Conservation (phyloP, 2,888 invertebrate species). For the Plusia festucae region DNA sequence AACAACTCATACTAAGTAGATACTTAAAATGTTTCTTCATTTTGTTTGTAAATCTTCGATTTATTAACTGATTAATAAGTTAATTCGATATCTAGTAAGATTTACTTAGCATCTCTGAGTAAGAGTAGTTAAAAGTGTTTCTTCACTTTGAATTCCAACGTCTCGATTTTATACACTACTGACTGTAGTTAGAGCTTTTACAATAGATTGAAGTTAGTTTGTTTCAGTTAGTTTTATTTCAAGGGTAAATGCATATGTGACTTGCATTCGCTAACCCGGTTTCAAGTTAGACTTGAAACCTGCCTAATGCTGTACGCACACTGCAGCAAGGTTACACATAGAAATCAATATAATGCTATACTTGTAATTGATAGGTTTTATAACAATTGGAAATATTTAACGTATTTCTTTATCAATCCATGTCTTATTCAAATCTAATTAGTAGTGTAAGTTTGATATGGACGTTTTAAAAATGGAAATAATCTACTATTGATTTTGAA, state of each 20-base stretch:
- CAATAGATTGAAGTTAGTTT: not conserved
- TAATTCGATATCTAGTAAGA: not conserved
- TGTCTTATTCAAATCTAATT: no score
- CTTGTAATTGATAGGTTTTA: no score
- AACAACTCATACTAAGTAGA: not conserved
- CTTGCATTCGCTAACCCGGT: not conserved
- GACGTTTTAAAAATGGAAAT: no score
- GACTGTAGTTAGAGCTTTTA: not conserved
- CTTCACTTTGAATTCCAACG: no score
- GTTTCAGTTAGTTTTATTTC: not conserved
- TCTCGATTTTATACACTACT: no score
- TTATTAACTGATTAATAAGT: not conserved
- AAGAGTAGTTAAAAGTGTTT: no score
- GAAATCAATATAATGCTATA: not conserved
- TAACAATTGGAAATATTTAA: no score
- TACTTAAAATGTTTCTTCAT: not conserved
- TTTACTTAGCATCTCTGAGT: no score
- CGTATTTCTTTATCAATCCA: no score
- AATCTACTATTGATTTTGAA: no score
- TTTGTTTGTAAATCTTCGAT: not conserved
- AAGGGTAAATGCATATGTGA: not conserved
- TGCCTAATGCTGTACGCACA: not conserved
- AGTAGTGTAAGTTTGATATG: no score
- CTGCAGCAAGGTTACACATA: constrained; percentile 3
- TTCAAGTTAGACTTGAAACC: constrained; percentile 3